These are phyloP conservation scores for Drosophila tropicalis DNA, from an alignment of 1,140 invertebrate species.

Conservation along the genomic window DNA sequence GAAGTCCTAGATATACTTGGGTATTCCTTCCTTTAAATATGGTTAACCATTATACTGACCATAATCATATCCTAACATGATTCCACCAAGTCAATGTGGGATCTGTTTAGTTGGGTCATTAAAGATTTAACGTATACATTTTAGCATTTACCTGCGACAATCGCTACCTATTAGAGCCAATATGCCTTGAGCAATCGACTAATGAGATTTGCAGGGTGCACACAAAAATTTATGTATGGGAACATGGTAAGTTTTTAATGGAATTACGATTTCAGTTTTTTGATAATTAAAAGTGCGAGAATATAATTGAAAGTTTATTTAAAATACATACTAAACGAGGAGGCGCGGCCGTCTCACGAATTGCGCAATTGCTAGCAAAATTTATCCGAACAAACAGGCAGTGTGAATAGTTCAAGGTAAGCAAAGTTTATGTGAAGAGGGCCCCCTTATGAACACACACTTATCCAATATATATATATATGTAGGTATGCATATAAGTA, in stretches of 20 bases:
- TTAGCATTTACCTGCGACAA: slow-evolving; percentile 35
- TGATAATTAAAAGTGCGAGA: slow-evolving; percentile 37
- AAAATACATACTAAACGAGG: not conserved
- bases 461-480: not conserved
- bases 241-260: slow-evolving; percentile 4
- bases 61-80: too few relatives aligned
- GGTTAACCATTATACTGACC: too few relatives aligned
- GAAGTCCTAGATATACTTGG: too few relatives aligned
- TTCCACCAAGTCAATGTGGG: too few relatives aligned
- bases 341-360: slow-evolving; percentile 20
- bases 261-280: slow-evolving; percentile 28
- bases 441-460: slow-evolving; percentile 28
- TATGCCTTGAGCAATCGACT: slow-evolving; percentile 11
- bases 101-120: not conserved
- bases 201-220: slow-evolving; percentile 18
- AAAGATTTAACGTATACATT: slow-evolving; percentile 14
- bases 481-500: slow-evolving; percentile 8
- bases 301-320: slow-evolving; percentile 57
- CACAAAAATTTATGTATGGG: not conserved
- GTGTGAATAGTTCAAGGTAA: slow-evolving; percentile 31
- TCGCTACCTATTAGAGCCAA: slow-evolving; percentile 33
- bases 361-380: slow-evolving; percentile 62
- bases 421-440: slow-evolving; percentile 47
- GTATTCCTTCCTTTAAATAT: too few relatives aligned
- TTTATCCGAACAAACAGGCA: slow-evolving; percentile 47